Percentiles rank a stretch among this genome's conserved stretches.
phyloP scores from a whole-genome alignment of 2,113 vertebrate genomes.

The Corythaixoides concolor region DNA sequence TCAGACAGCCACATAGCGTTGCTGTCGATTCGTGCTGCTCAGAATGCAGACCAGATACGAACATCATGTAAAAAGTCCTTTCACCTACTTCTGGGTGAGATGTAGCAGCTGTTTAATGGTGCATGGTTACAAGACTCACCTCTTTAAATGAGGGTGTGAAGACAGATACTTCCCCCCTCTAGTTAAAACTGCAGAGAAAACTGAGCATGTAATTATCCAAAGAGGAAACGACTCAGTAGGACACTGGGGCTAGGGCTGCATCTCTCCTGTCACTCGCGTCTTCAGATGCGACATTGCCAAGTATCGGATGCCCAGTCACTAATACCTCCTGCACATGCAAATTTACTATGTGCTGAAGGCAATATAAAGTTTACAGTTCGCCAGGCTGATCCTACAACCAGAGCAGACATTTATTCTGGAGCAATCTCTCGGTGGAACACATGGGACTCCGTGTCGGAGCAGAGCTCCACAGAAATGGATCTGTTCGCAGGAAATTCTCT shows the following conservation, averaged over 20 bases:
- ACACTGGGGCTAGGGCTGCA: background rate
- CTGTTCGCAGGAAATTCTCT: slow-evolving; percentile 60
- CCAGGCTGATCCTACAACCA: background rate
- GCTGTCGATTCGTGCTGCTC: background rate
- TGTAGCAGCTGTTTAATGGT: slow-evolving; percentile 27
- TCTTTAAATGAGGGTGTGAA: background rate
- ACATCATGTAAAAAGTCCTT: background rate
- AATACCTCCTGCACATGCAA: slow-evolving; percentile 37
- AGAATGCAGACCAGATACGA: slow-evolving; percentile 18
- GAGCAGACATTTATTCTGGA: slow-evolving; percentile 2
- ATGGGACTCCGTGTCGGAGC: background rate
- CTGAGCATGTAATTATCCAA: slow-evolving; percentile 44
- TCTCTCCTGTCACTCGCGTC: slow-evolving; percentile 15
- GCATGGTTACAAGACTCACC: slow-evolving; percentile 15
- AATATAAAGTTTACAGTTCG: slow-evolving; percentile 19
- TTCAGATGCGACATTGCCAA: slow-evolving; percentile 2
- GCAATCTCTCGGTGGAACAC: background rate
- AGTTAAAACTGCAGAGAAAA: slow-evolving; percentile 47
- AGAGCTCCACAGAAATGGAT: slow-evolving; percentile 23
- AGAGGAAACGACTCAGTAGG: slow-evolving; percentile 5
- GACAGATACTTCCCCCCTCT: background rate
- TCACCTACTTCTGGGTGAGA: background rate
- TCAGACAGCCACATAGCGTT: background rate
- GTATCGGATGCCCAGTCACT: background rate
- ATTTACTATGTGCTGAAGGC: slow-evolving; percentile 41